Conservation (phyloP, 2,113 vertebrate genomes). For the Apodemus sylvaticus region DNA sequence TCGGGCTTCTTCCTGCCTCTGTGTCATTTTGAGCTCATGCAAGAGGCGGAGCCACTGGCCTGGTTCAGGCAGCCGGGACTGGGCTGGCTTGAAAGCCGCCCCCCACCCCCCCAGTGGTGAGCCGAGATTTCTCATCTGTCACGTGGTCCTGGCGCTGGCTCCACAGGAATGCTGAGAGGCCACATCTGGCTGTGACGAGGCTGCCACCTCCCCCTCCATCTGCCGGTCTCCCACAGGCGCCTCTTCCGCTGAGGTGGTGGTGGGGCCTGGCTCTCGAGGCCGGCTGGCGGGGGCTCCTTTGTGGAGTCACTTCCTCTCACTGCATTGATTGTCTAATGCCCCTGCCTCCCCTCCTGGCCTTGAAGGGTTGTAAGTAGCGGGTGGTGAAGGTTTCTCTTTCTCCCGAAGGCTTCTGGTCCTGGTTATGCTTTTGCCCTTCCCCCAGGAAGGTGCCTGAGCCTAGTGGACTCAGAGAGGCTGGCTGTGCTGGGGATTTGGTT, state of each 20-base stretch:
- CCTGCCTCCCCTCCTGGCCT: background rate
- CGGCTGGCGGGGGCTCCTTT: background rate
- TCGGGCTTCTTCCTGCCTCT: conserved; percentile 53
- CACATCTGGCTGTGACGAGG: conserved; percentile 72
- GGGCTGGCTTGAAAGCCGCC: background rate
- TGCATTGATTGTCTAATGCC: background rate
- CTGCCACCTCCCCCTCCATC: background rate
- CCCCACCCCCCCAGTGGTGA: background rate
- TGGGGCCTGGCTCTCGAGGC: background rate
- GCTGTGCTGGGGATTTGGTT: background rate
- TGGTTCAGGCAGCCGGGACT: background rate
- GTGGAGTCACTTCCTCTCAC: conserved; percentile 50
- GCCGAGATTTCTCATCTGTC: background rate
- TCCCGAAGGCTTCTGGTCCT: background rate
- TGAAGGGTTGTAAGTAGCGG: background rate
- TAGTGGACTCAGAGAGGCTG: background rate
- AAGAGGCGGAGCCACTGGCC: background rate
- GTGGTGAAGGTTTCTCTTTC: background rate
- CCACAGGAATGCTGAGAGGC: conserved; percentile 76
- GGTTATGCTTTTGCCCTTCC: background rate
- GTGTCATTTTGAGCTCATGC: conserved; percentile 36
- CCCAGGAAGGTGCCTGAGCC: background rate
- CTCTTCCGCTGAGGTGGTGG: background rate
- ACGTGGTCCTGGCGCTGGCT: conserved; percentile 24
- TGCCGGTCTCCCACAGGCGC: background rate